Evolutionary conservation across 1,140 invertebrate species (phyloP), one percentile per base, ranked within the genome.

Genomic region (Pseudomyrmex cubaensis): DNA sequence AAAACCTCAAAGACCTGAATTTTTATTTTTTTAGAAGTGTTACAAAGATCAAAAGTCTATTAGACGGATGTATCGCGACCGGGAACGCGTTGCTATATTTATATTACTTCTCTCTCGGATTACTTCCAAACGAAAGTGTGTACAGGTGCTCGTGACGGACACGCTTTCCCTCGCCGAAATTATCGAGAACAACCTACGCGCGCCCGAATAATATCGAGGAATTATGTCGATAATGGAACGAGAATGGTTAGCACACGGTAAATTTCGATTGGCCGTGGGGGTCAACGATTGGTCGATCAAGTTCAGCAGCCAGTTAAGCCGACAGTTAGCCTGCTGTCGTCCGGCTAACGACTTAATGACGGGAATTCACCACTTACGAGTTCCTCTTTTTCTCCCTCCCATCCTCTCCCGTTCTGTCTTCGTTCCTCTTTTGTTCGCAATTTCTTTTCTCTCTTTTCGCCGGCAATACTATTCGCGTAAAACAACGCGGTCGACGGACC

Each of bases 291-390:
- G 91, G 86, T 63, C 90, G 90, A 92, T 92, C 89, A 90, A 92
- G 91, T 92, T 92, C 91, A 92, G 88, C 87, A 92, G 86, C 85
- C 88, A 90, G 90, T 92, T 92, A 92, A 88, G 35, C 89, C 87
- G 83, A 85, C 87, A 78, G 88, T 87, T 87, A 86, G 89, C 83
- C 86, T 86, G 86, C 85, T 90, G 90, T 90, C 86, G 86, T 83
- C 74, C 72, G 61, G 83, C 89, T 92, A 92, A 92, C 90, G 89
- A 93, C 93, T 92, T 93, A 93, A 93, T 93, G 92, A 93, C 91
- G 89, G 91, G 90, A 92, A 93, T 93, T 88, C 88, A 85, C 92
- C 89, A 90, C 90, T 93, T 93, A 91, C 84, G 80, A 69, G 67
- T 80, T 82, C 85, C 76, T 89, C 88, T 87, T 82, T 85, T 85